Percentiles rank a stretch among this genome's conserved stretches.
Evolutionary conservation across 2,888 invertebrate genomes (phyloP).

Genomic region (Scelioninae gen. 2): DNA sequence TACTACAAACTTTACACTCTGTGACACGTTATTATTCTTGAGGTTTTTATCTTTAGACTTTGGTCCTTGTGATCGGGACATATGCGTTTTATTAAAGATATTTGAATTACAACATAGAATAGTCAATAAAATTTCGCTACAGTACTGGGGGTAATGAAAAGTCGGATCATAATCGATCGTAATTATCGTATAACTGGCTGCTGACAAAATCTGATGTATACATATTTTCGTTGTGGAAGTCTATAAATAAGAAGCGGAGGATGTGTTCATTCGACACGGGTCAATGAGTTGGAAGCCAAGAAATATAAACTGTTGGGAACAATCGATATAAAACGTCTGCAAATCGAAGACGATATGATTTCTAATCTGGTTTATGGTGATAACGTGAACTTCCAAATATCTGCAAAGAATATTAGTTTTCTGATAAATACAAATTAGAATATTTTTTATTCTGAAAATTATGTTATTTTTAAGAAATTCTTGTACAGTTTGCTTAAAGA

Average conservation of each 20-base stretch:
- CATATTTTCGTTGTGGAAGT: neutral
- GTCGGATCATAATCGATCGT: neutral
- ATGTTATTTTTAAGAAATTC: too few relatives aligned
- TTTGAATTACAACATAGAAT: conserved; percentile 31
- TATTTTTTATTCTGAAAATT: too few relatives aligned
- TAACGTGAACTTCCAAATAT: too few relatives aligned
- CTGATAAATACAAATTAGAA: too few relatives aligned
- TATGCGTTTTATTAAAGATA: conserved; percentile 33
- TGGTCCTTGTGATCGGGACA: conserved; percentile 23
- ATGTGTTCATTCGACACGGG: conserved; percentile 1
- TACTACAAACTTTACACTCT: conserved; percentile 23
- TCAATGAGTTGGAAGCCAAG: conserved; percentile 2
- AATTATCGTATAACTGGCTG: conserved; percentile 11
- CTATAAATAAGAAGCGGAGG: conserved; percentile 3
- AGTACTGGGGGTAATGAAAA: conserved; percentile 4
- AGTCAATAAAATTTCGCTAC: conserved; percentile 20
- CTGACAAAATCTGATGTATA: conserved; percentile 5
- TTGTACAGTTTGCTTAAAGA: too few relatives aligned
- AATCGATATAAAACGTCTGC: neutral
- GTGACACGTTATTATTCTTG: conserved; percentile 39
- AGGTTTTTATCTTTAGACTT: conserved; percentile 48
- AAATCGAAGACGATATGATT: too few relatives aligned
- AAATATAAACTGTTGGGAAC: neutral
- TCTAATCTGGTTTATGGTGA: too few relatives aligned
- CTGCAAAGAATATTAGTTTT: too few relatives aligned